Percentiles rank a stretch among this genome's conserved stretches.
phyloP scores from a whole-genome alignment of 2,888 invertebrate species.

The Lasius fuliginosus region DNA sequence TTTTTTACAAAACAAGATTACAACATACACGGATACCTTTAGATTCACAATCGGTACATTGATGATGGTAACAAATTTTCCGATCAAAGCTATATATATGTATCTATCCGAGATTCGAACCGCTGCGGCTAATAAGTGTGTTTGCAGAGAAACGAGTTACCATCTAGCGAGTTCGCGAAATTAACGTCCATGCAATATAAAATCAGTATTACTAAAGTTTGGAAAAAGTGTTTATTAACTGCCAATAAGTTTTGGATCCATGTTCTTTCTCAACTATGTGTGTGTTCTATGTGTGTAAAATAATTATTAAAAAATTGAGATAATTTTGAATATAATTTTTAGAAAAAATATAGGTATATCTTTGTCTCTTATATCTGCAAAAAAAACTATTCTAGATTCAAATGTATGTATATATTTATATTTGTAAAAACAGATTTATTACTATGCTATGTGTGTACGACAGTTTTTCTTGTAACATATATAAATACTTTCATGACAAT shows the following conservation, averaged over 20 bases:
- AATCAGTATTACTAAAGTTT: constrained; percentile 8
- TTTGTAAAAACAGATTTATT: too few species aligned
- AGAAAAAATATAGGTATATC: not conserved
- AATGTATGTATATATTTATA: too few species aligned
- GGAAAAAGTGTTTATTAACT: not conserved
- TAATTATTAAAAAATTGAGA: not conserved
- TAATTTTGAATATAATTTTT: not conserved
- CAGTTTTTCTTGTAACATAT: too few species aligned
- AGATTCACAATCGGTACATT: constrained; percentile 4
- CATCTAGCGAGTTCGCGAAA: constrained; percentile 8
- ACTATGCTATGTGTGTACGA: too few species aligned
- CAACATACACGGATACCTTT: not conserved
- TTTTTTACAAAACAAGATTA: not conserved
- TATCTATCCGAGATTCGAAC: constrained; percentile 18
- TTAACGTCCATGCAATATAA: constrained; percentile 7
- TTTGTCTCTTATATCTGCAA: not conserved
- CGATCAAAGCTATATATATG: not conserved
- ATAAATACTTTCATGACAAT: not conserved
- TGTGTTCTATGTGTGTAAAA: not conserved
- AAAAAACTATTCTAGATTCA: not conserved
- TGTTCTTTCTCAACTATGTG: not conserved
- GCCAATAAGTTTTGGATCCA: not conserved
- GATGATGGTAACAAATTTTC: constrained; percentile 13
- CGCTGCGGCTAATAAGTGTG: not conserved
- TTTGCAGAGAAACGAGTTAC: constrained; percentile 23